Percentiles rank a stretch among this genome's conserved stretches.
Conservation (phyloP, 2,888 invertebrate species). For the Zaprionus lineosus region DNA sequence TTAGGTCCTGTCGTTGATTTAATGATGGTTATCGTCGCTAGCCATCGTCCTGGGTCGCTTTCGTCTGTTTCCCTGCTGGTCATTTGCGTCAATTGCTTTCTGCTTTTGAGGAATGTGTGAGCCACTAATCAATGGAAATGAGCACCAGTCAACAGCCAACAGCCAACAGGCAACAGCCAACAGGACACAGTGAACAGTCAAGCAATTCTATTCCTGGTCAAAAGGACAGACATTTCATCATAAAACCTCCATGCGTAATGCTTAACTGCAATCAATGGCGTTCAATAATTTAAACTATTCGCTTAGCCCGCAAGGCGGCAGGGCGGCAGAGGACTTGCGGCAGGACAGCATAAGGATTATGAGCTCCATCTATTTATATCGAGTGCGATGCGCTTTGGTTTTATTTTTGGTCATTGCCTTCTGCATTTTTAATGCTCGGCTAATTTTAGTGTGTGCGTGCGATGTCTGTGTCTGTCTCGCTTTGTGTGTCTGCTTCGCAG, state of each 20-base stretch:
- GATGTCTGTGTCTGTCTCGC: too few relatives aligned
- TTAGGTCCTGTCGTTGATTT: constrained; percentile 70
- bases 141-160: constrained; percentile 2
- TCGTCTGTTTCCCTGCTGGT: constrained; percentile 31
- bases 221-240: too few relatives aligned
- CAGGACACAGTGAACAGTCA: too few relatives aligned
- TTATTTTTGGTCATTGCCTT: constrained; percentile 46
- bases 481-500: too few relatives aligned
- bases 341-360: neutral
- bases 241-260: neutral
- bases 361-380: constrained; percentile 35
- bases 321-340: neutral
- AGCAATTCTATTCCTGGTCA: too few relatives aligned
- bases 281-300: constrained; percentile 68
- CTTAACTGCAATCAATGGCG: constrained; percentile 57
- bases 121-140: constrained; percentile 36
- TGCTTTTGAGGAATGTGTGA: constrained; percentile 1
- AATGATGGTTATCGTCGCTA: constrained; percentile 69
- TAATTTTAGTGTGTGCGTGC: neutral
- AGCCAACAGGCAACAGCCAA: neutral
- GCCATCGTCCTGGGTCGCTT: constrained; percentile 33
- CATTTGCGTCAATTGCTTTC: constrained; percentile 62
- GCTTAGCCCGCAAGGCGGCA: too few relatives aligned
- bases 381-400: constrained; percentile 24
- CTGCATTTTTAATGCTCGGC: constrained; percentile 40